Base-by-base conservation (phyloP, 2,888 invertebrate species). In the Aelia acuminata region DNA sequence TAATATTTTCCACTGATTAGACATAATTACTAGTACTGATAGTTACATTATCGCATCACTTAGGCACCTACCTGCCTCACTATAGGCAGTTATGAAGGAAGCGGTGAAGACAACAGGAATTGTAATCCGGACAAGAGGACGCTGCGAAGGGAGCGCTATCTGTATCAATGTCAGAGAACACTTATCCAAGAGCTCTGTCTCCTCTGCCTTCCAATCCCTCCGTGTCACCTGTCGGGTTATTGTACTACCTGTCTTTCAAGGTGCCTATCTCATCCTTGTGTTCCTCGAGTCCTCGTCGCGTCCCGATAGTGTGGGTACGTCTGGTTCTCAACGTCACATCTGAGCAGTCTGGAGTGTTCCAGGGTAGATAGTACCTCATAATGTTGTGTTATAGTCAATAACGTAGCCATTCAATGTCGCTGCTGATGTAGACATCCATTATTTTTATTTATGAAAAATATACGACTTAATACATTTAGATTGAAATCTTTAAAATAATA, bases 201-300 rank as follows among this genome's bases (percentile, higher is more conserved):
- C 10, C 15, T 20, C 11, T 39, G 39, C 20, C 75, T 39, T 39
- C 39, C 75, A 75, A 75, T 75, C 75, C 75, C 39, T 22, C 0
- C 43, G 13, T 70, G 63, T 70, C 63, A 70, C 63, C 63, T 70
- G 63, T 70, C 63, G 15, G 26, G 31, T 70, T 31, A 57, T 57
- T 57, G 57, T 57, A 26, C 5, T 70, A 31, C 13, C 10, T 70
- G 43, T 43, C 43, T 43, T 4, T 10, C 43, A 43, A 43, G 43
- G 43, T 8, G 43, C 43, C 22, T 80, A 80, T 39, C 80, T 80
- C 43, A n/a, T 31, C 35, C 63, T 80, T 80, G 43, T 80, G 43
- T 80, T 10, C 18, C 11, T 35, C 20, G 31, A 18, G 39, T 13
- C 13, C 0, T 20, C 20, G 18, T 1, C 39, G 31, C 3, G 31